Evolutionary conservation across 2,113 vertebrate genomes (phyloP).

Genomic region (Coturnix japonica): DNA sequence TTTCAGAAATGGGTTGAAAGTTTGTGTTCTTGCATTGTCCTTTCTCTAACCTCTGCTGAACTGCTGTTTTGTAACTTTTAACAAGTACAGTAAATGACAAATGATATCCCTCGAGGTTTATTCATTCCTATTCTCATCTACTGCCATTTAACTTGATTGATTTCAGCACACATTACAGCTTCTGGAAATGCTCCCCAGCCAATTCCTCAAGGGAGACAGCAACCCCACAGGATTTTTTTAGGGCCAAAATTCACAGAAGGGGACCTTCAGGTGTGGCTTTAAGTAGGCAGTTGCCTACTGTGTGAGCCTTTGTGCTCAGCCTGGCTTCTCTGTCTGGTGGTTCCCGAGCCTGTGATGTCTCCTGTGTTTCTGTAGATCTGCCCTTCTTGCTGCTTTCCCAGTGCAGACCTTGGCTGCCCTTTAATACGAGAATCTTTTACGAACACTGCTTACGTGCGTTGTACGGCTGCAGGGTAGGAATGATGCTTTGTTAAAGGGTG

Average conservation of each 20-base stretch:
- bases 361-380: background rate
- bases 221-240: background rate
- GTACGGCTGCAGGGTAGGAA: background rate
- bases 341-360: background rate
- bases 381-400: background rate
- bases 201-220: background rate
- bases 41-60: slow-evolving; percentile 57
- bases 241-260: background rate
- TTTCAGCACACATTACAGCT: background rate
- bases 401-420: background rate
- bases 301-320: background rate
- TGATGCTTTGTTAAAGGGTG: background rate
- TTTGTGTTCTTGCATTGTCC: slow-evolving; percentile 38
- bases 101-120: slow-evolving; percentile 60
- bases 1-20: slow-evolving; percentile 16
- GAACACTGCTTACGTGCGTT: background rate
- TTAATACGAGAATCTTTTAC: background rate
- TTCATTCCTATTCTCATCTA: slow-evolving; percentile 37
- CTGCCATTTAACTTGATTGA: slow-evolving; percentile 47
- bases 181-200: background rate
- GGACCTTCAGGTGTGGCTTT: background rate
- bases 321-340: background rate
- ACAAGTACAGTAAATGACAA: slow-evolving; percentile 65
- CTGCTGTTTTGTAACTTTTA: slow-evolving; percentile 62
- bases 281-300: background rate